Conservation (phyloP, 2,797 vertebrate species). For the Gallirallus australis region DNA sequence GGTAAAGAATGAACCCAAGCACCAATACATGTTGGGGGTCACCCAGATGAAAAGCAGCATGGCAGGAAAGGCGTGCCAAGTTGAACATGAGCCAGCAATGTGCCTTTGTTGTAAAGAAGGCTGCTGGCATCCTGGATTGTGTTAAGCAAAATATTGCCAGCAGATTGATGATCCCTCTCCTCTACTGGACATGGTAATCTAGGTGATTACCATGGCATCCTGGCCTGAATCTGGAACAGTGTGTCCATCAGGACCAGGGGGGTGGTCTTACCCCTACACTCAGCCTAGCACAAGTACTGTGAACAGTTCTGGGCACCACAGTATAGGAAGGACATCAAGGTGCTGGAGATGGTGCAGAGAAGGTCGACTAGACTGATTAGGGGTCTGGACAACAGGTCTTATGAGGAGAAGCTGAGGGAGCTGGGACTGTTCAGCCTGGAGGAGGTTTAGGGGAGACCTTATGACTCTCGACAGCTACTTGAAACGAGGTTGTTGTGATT, state of each 20-base stretch:
- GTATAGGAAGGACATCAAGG: background rate
- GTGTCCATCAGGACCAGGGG: no score
- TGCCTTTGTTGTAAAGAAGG: background rate
- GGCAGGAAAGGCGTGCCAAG: background rate
- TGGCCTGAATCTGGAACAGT: no score
- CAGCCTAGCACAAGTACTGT: background rate
- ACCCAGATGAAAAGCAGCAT: background rate
- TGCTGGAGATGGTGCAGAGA: background rate
- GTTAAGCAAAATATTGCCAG: background rate
- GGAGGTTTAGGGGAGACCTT: background rate
- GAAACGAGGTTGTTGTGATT: background rate
- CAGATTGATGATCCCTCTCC: background rate
- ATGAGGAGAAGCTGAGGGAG: background rate
- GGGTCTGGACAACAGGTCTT: no score
- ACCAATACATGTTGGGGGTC: accelerated
- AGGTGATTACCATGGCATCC: no score
- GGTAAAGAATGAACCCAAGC: background rate
- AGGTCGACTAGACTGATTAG: no score
- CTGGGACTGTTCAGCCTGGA: background rate
- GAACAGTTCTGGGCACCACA: no score
- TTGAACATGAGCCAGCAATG: background rate
- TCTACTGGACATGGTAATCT: no score
- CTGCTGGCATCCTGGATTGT: accelerated
- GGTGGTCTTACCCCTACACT: no score
- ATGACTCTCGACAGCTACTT: background rate